Conservation (phyloP, 2,797 vertebrate genomes). For the Carapus acus region DNA sequence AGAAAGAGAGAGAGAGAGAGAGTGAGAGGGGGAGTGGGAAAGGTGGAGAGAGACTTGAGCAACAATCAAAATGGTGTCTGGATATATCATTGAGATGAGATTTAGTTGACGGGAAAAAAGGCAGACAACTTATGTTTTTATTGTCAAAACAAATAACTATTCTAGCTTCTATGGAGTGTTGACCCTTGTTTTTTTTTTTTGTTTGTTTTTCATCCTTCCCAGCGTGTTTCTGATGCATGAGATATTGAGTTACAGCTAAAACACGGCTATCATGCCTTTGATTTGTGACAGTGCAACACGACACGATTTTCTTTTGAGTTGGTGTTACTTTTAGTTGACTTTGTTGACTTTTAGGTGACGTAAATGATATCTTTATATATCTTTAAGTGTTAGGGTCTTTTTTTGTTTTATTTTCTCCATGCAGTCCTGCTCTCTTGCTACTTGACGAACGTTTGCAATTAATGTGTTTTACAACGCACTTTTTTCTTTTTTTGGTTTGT, state of each 20-base stretch:
- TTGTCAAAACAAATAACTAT: conserved; percentile 63
- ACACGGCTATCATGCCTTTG: conserved; percentile 67
- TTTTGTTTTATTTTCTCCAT: conserved; percentile 24
- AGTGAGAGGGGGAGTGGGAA: conserved; percentile 37
- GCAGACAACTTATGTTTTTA: conserved; percentile 65
- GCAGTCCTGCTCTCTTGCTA: conserved; percentile 33
- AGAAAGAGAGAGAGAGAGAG: conserved; percentile 14
- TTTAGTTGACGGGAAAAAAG: conserved; percentile 56
- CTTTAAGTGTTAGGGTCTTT: conserved; percentile 34
- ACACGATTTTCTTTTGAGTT: conserved; percentile 50
- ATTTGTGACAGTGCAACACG: conserved; percentile 54
- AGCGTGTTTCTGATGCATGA: conserved; percentile 69
- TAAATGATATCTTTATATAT: conserved; percentile 32
- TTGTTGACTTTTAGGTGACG: conserved; percentile 43
- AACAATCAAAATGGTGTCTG: conserved; percentile 60
- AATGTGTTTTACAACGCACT: conserved; percentile 56
- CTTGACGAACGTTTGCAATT: conserved; percentile 36
- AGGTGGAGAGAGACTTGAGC: conserved; percentile 49
- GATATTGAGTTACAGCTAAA: conserved; percentile 63
- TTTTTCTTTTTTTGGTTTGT: conserved; percentile 47
- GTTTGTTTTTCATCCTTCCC: conserved; percentile 47
- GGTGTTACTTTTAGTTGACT: no score
- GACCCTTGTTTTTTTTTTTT: conserved; percentile 45
- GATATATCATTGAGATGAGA: conserved; percentile 63
- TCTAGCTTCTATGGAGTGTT: conserved; percentile 66